Base-by-base conservation (phyloP, 2,888 invertebrate species). In the Himalopsyche tibetana region DNA sequence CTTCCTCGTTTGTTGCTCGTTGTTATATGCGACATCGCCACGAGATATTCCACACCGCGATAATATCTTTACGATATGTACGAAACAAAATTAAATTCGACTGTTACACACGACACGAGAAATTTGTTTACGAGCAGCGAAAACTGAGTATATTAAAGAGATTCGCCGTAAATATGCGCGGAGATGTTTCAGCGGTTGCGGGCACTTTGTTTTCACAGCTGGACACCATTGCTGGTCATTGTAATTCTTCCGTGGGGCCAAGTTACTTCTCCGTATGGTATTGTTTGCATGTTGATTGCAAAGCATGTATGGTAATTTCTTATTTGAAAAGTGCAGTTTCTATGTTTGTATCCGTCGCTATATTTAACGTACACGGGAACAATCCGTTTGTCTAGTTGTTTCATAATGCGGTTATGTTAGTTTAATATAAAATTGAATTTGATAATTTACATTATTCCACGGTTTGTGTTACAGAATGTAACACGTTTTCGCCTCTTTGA, bases 151-250 rank as follows among this genome's bases (percentile, higher is more conserved):
- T 19, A 28, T 19, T 45, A 45, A 51, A 15, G 51, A 15, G 51
- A 15, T 51, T 51, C 15, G 4, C 15, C 51, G 15, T 51, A 51
- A 51, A 51, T 51, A 51, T 51, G 51, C 15, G 51, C 12, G 51
- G 51, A 51, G 51, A 15, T 51, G 51, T 51, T 51, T 51, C 15
- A 51, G 51, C 4, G 51, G 51, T 51, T 15, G 51, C 51, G 36
- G 19, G 74, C 2, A 74, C 74, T 74, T 74, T 74, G 74, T 74
- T 74, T 74, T 74, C 74, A 74, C 74, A 74, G 74, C 74, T 74
- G 74, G 74, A 74, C 74, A 74, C 74, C 74, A 15, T 74, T 38
- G 15, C 74, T 74, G 74, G 74, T 74, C 38, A 38, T 74, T 74
- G 74, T 74, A 74, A 74, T 74, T 74, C 38, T 74, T 74, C 38